These are phyloP conservation scores for Polymixis lichenea DNA, from an alignment of 2,888 invertebrate genomes.

Conservation along the genomic window DNA sequence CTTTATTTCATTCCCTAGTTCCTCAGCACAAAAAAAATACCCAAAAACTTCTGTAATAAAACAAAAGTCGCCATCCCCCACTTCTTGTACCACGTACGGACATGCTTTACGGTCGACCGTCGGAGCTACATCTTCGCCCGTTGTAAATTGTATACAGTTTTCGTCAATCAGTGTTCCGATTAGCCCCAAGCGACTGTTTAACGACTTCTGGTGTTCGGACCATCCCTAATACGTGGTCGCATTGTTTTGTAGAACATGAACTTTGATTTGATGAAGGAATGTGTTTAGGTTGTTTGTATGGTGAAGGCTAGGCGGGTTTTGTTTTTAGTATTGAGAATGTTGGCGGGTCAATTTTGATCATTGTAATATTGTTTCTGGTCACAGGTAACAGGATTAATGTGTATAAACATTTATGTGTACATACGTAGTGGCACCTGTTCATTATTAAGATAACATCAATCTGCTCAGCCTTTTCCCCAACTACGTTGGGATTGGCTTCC, in stretches of 20 bases:
- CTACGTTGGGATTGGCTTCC: too few species aligned
- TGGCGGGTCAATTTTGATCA: background rate
- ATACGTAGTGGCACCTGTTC: too few species aligned
- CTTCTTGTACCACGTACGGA: conserved; percentile 43
- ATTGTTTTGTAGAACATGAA: conserved; percentile 58
- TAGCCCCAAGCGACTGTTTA: conserved; percentile 67
- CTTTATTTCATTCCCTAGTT: background rate
- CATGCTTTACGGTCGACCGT: conserved; percentile 69
- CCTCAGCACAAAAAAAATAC: too few species aligned
- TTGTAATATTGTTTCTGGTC: background rate
- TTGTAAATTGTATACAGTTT: conserved; percentile 75
- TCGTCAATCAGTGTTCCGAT: conserved; percentile 73
- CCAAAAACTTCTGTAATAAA: background rate
- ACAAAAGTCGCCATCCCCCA: conserved; percentile 20
- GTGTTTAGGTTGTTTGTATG: conserved; percentile 20
- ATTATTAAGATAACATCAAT: too few species aligned
- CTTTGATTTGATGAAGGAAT: conserved; percentile 45
- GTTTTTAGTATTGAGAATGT: background rate
- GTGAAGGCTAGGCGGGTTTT: background rate
- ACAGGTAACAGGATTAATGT: too few species aligned
- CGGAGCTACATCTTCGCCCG: conserved; percentile 68
- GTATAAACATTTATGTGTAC: too few species aligned
- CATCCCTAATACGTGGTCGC: conserved; percentile 53
- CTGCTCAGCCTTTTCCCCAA: too few species aligned
- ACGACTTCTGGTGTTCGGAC: conserved; percentile 69